Base-by-base conservation (phyloP, 2,797 vertebrate species). In the Siniperca scherzeri region DNA sequence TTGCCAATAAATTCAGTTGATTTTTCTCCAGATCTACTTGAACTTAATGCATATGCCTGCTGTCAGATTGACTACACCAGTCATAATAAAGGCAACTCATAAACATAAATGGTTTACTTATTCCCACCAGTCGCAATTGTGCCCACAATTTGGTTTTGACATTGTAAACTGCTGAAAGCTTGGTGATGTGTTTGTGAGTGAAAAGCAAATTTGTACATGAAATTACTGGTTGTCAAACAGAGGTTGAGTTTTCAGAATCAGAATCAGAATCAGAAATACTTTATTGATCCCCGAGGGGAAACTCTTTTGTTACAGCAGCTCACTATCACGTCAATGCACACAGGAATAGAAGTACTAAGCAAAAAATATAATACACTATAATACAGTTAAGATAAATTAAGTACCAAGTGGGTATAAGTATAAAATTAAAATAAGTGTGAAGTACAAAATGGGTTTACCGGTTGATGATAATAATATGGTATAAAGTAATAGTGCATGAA, bases 121-220 rank as follows among this genome's bases (percentile, higher is more conserved):
- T 70, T 36, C 9, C 33, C 13, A 36, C 14, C 57, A 66, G 27
- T n/a, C 4, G 3, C 38, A 55, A 17, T 9, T 6, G 0, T 22
- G 25, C 16, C 52, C 42, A 70, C 16, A 44, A 7, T 72, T 64
- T 27, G n/a, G 17, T 68, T 68, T 67, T 40, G 14, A 21, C 1
- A 57, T 22, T 52, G 25, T 27, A 62, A 62, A 68, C 55, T 38
- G 52, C 57, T 70, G 46, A 83, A 30, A 42, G 36, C 44, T 2
- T 30, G 53, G 22, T 57, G 12, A 64, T 53, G 9, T 55, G 33
- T 57, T 73, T 67, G 55, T 53, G 22, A 40, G 57, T 55, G 42
- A 42, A 42, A 52, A 4, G 21, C 1, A 57, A 50, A 48, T 19
- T 30, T 30, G 12, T 3, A 16, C n/a, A 7, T 19, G n/a, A 59